A percentile compares a stretch with the other conserved stretches of the same genome.
These are phyloP conservation scores for Crypturellus tataupa DNA, from an alignment of 2,797 vertebrate genomes.

Conservation along the genomic window DNA sequence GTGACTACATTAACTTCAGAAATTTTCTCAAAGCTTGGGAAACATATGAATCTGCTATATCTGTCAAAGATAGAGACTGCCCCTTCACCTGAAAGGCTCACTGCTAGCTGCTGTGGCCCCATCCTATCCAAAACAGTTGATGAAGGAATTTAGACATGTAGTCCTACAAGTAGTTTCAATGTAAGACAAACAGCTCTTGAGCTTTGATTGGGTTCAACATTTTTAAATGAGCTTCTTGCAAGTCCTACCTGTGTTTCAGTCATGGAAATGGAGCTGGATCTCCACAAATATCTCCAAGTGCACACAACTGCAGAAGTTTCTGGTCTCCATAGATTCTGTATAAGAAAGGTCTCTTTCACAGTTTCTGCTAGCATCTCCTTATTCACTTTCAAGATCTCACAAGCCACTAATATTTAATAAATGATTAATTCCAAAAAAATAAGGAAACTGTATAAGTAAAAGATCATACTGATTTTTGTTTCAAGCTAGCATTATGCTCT, in stretches of 20 bases:
- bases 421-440: not conserved
- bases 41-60: not conserved
- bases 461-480: not conserved
- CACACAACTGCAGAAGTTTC: not conserved
- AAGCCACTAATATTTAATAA: not conserved
- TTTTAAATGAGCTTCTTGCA: not conserved
- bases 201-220: not conserved
- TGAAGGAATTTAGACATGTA: not conserved
- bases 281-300: not conserved
- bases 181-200: not conserved
- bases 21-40: not conserved
- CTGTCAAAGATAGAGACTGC: not conserved
- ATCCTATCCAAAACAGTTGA: not conserved
- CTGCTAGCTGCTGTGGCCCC: not conserved
- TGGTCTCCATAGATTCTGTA: not conserved
- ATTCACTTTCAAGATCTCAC: not conserved
- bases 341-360: not conserved
- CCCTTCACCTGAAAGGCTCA: not conserved
- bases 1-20: not conserved
- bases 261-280: not conserved
- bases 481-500: not conserved
- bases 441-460: not conserved
- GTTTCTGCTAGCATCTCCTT: not conserved
- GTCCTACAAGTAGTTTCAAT: not conserved
- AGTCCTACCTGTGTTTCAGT: not conserved